These are phyloP conservation scores for Ennomos erosarius DNA, from an alignment of 2,888 invertebrate species.

Conservation along the genomic window DNA sequence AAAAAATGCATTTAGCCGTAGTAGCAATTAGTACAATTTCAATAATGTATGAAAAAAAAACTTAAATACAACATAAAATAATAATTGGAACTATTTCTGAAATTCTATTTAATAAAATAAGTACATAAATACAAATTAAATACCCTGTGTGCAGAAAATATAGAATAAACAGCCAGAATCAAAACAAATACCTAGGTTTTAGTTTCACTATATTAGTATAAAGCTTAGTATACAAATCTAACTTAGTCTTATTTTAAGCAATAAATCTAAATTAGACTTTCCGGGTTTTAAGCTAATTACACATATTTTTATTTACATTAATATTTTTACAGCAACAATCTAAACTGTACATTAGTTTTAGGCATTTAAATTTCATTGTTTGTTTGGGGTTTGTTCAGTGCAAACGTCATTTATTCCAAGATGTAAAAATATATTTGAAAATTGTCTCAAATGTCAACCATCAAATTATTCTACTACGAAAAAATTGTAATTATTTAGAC, in stretches of 20 bases:
- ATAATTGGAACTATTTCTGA: slow-evolving; percentile 5
- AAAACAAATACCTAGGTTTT: slow-evolving; percentile 6
- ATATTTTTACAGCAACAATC: slow-evolving; percentile 36
- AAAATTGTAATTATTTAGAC: too few species aligned
- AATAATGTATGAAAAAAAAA: neutral
- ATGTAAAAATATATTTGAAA: slow-evolving; percentile 2
- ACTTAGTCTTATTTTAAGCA: slow-evolving; percentile 29
- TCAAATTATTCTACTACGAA: too few species aligned
- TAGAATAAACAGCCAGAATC: slow-evolving; percentile 33
- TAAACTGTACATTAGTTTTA: slow-evolving; percentile 40
- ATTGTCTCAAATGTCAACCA: slow-evolving; percentile 11
- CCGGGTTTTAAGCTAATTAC: slow-evolving; percentile 36
- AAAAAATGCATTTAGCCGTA: slow-evolving; percentile 23
- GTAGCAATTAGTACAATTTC: slow-evolving; percentile 9
- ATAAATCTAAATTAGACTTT: slow-evolving; percentile 41
- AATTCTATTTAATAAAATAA: slow-evolving; percentile 6
- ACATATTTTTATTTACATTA: slow-evolving; percentile 47
- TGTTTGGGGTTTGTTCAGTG: slow-evolving; percentile 40
- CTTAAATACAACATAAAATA: neutral
- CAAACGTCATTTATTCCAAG: slow-evolving; percentile 20
- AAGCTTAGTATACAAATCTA: slow-evolving; percentile 25
- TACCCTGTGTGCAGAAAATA: slow-evolving; percentile 56
- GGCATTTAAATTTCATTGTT: slow-evolving; percentile 40
- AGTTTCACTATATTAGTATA: slow-evolving; percentile 24
- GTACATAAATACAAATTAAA: slow-evolving; percentile 24